Evolutionary conservation across 2,888 invertebrate species (phyloP).

Genomic region (Imbricaverruca yamaguchii): DNA sequence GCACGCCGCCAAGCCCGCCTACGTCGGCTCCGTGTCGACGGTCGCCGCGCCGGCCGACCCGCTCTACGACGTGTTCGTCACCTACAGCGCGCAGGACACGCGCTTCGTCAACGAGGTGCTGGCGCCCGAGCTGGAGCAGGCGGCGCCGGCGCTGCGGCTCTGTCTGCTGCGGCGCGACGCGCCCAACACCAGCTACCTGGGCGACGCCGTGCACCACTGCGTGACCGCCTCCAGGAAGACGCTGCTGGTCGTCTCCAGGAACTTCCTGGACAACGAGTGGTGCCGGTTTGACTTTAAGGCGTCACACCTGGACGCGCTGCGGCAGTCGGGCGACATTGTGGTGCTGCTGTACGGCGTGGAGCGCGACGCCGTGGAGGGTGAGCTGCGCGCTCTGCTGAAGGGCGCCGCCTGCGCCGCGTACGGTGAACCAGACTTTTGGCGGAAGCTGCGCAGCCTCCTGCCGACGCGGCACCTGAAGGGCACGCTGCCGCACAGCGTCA

Average conservation of each 20-base stretch:
- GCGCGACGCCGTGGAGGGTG: constrained; percentile 68
- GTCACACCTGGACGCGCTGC: constrained; percentile 73
- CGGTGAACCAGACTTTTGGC: constrained; percentile 91
- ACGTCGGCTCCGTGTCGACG: neutral
- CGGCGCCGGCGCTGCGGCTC: constrained; percentile 67
- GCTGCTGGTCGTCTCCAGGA: constrained; percentile 77
- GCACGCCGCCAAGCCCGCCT: constrained; percentile 24
- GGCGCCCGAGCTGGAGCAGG: constrained; percentile 75
- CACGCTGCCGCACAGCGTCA: constrained; percentile 17
- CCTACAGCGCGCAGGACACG: constrained; percentile 89
- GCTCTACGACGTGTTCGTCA: constrained; percentile 89
- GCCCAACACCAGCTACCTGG: constrained; percentile 77
- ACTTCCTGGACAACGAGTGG: constrained; percentile 83
- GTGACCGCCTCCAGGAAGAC: constrained; percentile 70
- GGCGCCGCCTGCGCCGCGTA: constrained; percentile 74
- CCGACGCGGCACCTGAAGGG: constrained; percentile 42
- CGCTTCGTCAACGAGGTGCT: constrained; percentile 81
- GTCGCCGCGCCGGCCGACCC: constrained; percentile 42
- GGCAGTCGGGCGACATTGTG: constrained; percentile 58
- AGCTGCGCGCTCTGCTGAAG: constrained; percentile 70
- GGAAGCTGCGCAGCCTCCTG: constrained; percentile 74
- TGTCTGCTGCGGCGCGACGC: constrained; percentile 88
- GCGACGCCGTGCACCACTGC: constrained; percentile 65
- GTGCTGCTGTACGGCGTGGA: constrained; percentile 73
- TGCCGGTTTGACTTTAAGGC: constrained; percentile 80